A percentile compares a stretch with the other conserved stretches of the same genome.
phyloP scores from a whole-genome alignment of 2,888 invertebrate species.

The Venusia cambrica region DNA sequence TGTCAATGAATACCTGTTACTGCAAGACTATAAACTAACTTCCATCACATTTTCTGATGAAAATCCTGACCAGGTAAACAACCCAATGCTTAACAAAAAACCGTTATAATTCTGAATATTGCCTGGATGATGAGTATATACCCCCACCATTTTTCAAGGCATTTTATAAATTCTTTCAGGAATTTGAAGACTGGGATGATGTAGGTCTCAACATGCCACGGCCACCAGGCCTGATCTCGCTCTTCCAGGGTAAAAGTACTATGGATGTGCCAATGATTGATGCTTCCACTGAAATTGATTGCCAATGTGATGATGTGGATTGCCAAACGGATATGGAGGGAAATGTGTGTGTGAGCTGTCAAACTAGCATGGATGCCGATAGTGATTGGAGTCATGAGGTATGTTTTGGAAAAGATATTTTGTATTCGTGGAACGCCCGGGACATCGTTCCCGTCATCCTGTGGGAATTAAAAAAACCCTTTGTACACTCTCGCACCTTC shows the following conservation, averaged over 20 bases:
- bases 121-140: no score
- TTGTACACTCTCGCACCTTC: no score
- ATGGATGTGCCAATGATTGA: slow-evolving; percentile 62
- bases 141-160: background rate
- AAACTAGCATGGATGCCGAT: slow-evolving; percentile 57
- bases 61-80: slow-evolving; percentile 92
- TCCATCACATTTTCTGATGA: slow-evolving; percentile 95
- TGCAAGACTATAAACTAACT: slow-evolving; percentile 90
- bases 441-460: no score
- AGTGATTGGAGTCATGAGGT: slow-evolving; percentile 75
- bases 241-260: slow-evolving; percentile 82
- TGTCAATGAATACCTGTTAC: slow-evolving; percentile 91
- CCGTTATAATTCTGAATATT: background rate
- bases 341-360: slow-evolving; percentile 68
- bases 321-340: slow-evolving; percentile 74
- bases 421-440: no score
- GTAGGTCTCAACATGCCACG: slow-evolving; percentile 92
- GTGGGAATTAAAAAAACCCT: no score
- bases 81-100: background rate
- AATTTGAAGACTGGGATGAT: slow-evolving; percentile 96
- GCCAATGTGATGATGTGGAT: slow-evolving; percentile 44
- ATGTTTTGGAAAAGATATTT: slow-evolving; percentile 12
- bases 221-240: slow-evolving; percentile 86
- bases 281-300: slow-evolving; percentile 71
- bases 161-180: slow-evolving; percentile 65